Conservation (phyloP, 2,888 invertebrate species). For the Plebejus melissa region DNA sequence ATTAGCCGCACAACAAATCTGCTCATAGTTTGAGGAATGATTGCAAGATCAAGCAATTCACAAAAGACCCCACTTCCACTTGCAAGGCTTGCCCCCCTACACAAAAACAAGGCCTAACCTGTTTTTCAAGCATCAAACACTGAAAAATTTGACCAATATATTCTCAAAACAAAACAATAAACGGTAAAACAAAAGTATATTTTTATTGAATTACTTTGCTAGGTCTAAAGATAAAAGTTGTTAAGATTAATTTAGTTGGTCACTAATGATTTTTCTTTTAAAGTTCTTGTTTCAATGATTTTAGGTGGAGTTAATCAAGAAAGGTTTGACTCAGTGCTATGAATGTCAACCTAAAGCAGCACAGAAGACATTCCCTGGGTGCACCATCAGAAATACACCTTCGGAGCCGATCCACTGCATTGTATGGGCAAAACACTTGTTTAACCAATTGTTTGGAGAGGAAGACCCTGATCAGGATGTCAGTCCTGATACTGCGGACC, state of each 20-base stretch:
- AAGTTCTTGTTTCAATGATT: background rate
- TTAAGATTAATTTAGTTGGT: background rate
- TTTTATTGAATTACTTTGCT: too few species aligned
- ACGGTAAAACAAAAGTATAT: too few species aligned
- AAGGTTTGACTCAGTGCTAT: conserved; percentile 95
- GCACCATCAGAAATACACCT: conserved; percentile 99
- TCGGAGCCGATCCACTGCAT: conserved; percentile 99
- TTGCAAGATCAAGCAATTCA: too few species aligned
- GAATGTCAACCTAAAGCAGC: conserved; percentile 96
- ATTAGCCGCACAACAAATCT: too few species aligned
- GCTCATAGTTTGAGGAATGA: too few species aligned
- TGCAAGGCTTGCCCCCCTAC: too few species aligned
- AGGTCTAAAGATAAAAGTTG: too few species aligned
- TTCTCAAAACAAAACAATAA: background rate
- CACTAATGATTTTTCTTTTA: background rate
- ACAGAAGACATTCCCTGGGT: conserved; percentile 97
- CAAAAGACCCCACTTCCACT: too few species aligned
- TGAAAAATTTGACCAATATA: too few species aligned
- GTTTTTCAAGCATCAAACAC: too few species aligned
- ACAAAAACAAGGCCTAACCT: too few species aligned
- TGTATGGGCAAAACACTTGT: conserved; percentile 99
- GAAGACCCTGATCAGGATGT: conserved; percentile 97
- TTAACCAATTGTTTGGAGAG: conserved; percentile 99
- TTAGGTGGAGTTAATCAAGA: conserved; percentile 89
- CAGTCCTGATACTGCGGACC: conserved; percentile 97